phyloP scores from a whole-genome alignment of 2,797 vertebrate species.

The Sardinella longiceps region DNA sequence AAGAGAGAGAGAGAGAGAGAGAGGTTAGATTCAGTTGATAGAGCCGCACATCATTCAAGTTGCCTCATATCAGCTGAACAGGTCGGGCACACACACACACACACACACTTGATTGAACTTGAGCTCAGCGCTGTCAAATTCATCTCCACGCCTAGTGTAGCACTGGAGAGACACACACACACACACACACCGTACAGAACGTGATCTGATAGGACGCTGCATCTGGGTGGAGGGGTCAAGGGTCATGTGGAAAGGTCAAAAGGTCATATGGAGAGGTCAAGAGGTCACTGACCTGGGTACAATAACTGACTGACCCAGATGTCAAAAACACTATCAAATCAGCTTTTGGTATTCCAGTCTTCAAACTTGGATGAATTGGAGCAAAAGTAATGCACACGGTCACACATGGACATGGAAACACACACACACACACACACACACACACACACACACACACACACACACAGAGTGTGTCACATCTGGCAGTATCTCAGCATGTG shows the following conservation, averaged over 20 bases:
- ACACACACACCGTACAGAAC: not conserved
- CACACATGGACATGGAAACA: too few species aligned
- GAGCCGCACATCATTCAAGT: not conserved
- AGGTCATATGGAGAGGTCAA: too few species aligned
- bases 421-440: too few species aligned
- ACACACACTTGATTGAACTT: not conserved
- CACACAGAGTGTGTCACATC: not conserved
- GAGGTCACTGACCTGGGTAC: not conserved
- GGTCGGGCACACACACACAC: not conserved
- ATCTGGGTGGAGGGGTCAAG: not conserved
- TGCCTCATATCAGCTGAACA: constrained; percentile 2
- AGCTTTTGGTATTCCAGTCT: not conserved
- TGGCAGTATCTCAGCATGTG: not conserved
- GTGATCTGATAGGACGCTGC: not conserved
- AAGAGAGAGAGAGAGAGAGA: constrained; percentile 19
- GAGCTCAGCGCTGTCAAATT: not conserved
- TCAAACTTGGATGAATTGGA: not conserved
- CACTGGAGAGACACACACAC: not conserved
- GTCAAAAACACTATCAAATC: not conserved
- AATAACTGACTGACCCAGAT: constrained; percentile 13
- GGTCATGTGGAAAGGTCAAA: not conserved
- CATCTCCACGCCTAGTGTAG: not conserved
- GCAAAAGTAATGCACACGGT: not conserved
- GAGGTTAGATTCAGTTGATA: constrained; percentile 10
- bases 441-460: too few species aligned